phyloP scores from a whole-genome alignment of 2,888 invertebrate species.

The Eudemis profundana region DNA sequence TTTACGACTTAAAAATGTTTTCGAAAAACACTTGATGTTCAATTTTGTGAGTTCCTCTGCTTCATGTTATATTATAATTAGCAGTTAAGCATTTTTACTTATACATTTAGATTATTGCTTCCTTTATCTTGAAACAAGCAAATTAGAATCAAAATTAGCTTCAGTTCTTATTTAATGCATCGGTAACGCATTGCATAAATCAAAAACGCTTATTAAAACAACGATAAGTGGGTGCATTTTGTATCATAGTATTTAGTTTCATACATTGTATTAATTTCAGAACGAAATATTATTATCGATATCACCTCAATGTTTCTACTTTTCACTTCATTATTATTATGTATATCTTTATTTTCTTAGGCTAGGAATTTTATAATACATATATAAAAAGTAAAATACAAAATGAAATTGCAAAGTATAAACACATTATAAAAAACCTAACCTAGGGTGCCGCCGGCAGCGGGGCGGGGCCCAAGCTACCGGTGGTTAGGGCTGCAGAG shows the following conservation, averaged over 20 bases:
- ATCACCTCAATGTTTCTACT: no score
- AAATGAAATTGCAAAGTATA: no score
- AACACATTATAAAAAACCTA: no score
- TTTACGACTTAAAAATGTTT: constrained; percentile 29
- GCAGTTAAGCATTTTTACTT: constrained; percentile 3
- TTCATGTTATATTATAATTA: no score
- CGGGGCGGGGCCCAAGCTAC: no score
- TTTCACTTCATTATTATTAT: no score
- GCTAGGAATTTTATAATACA: no score
- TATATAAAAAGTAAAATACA: no score
- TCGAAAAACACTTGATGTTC: constrained; percentile 23
- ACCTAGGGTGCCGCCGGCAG: no score
- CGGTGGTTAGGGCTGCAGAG: no score
- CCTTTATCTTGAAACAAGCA: not conserved
- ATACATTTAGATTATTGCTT: not conserved
- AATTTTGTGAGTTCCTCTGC: constrained; percentile 1
- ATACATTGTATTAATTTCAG: not conserved
- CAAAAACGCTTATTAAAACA: not conserved
- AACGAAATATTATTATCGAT: no score
- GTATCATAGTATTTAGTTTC: not conserved
- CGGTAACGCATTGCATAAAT: not conserved
- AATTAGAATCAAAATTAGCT: not conserved
- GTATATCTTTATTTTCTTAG: no score
- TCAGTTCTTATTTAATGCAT: constrained; percentile 9
- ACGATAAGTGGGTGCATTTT: not conserved